Base-by-base conservation (phyloP, 2,113 vertebrate species). In the Barbus barbus region DNA sequence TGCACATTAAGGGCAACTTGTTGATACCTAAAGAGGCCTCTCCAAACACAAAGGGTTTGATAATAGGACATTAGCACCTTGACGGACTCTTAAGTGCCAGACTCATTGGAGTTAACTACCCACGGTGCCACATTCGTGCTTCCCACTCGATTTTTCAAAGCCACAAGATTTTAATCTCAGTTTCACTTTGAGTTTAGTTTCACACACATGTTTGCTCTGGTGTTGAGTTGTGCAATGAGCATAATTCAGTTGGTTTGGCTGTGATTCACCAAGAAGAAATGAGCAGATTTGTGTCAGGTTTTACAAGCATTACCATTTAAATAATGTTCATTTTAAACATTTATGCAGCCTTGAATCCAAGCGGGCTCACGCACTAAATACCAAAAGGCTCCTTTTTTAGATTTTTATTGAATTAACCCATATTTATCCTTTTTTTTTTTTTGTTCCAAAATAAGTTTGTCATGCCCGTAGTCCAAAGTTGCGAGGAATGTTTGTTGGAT, bases 1-100 rank as follows among this genome's bases (percentile, higher is more conserved):
- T 95, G 91, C 90, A 90, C 91, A 90, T 93, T 93, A 92, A 86
- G 78, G 86, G 82, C 85, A 53, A 91, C 56, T 41, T 89, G 91
- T 87, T 91, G 91, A 94, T 90, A 84, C 91, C 86, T 92, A 83
- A 91, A 93, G 92, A 91, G 90, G 88, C 88, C 89, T 76, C 89
- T 92, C 85, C 86, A 86, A 87, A 83, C 60, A 44, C 46, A 84
- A 83, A 86, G 74, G 36, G 58, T 44, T 83, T 80, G 86, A 85
- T 87, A 89, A 84, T 56, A 13, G 38, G 77, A 80, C 88, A 84
- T 91, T 88, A 90, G 82, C 73, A 12, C 63, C 73, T 82, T 22
- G 13, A 85, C 83, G 87, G 86, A 88, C 87, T 33, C 63, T 61
- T 76, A 86, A 89, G 85, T 48, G 61, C 44, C 61, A 69, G 58